Evolutionary conservation across 2,888 invertebrate genomes (phyloP), one percentile per base, ranked within the genome.

Genomic region (Eurytoma californica): DNA sequence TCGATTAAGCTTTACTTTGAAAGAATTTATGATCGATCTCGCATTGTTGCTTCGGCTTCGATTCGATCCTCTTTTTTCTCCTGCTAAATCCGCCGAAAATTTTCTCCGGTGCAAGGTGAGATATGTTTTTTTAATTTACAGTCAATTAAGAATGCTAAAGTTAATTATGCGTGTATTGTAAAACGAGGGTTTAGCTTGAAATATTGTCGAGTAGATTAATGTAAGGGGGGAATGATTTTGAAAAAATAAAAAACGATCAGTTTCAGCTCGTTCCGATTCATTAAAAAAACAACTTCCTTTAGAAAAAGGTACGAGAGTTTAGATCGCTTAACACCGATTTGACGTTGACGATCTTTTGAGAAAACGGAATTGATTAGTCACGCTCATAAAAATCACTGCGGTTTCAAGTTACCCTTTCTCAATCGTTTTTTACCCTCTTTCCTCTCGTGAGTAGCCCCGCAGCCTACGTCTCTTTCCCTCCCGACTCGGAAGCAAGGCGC

Each of bases 331-430:
- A 53, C 55, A 18, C 24, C 39, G 53, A 39, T 57, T 20, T 12
- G 14, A 57, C 39, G 24, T 51, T 61, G 67, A 70, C 28, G 55
- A 72, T 75, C 79, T 30, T 83, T 82, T 82, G 83, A 85, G 86
- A 84, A 86, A 83, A 83, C 84, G 82, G 85, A 86, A 87, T 88
- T 87, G 87, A 88, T 88, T 87, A 88, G 84, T 82, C 82, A 79
- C 80, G 80, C 82, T 85, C 84, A 85, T 85, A 72, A 61, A 30
- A n/a, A 28, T 61, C 16, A 55, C 68, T 55, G 77, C n/a, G 18
- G 78, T 82, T 83, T 83, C 73, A 65, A 80, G 82, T 83, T 82
- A 83, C 80, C 79, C 81, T 82, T 83, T 82, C 70, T 58, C 65
- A 12, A 53, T 24, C 12, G n/a, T 66, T 55, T 3, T n/a, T 63